Conservation (phyloP, 2,888 invertebrate genomes). For the Philonicus albiceps region DNA sequence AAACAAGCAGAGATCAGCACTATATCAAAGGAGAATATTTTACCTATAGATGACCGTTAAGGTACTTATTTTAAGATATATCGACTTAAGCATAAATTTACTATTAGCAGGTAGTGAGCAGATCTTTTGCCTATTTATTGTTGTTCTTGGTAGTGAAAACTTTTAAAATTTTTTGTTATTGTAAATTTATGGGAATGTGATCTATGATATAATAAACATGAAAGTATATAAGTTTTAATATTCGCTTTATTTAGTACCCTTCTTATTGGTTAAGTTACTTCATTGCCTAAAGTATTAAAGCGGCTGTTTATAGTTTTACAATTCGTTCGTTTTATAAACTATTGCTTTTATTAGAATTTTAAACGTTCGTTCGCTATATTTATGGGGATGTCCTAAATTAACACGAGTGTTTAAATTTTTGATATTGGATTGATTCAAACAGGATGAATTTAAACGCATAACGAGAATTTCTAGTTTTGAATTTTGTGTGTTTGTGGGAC, state of each 20-base stretch:
- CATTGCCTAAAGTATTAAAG: no score
- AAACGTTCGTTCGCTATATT: no score
- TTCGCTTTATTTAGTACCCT: neutral
- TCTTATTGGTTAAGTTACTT: neutral
- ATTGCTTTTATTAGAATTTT: no score
- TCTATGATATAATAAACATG: constrained; percentile 9
- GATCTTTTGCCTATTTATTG: constrained; percentile 30
- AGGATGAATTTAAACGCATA: no score
- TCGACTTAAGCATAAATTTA: neutral
- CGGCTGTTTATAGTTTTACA: no score
- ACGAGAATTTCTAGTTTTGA: no score
- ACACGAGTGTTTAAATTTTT: no score
- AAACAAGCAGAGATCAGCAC: neutral
- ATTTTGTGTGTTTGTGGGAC: no score
- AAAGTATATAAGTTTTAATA: neutral
- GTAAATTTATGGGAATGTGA: constrained; percentile 22
- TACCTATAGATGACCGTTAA: neutral
- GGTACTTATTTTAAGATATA: neutral
- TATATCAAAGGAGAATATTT: neutral
- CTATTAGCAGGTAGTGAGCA: constrained; percentile 9
- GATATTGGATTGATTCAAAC: no score
- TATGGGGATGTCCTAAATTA: no score
- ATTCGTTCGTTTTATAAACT: no score
- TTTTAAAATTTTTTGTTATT: constrained; percentile 24
- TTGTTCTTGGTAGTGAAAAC: constrained; percentile 15